Base-by-base conservation (phyloP, 1,140 invertebrate species). In the Globodera ellingtonae region DNA sequence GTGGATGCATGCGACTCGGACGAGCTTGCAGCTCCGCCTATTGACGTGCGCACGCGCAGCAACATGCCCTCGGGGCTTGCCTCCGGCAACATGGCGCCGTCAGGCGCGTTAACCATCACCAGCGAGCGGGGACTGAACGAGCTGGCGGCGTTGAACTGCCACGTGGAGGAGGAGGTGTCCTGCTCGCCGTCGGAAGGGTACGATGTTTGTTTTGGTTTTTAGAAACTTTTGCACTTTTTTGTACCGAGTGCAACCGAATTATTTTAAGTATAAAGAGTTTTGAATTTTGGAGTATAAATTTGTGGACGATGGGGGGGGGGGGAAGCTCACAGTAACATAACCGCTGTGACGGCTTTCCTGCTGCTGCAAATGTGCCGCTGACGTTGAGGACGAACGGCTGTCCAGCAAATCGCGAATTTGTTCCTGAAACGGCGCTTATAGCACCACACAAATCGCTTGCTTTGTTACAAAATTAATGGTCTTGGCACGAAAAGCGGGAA, bases 131-230 rank as follows among this genome's bases (percentile, higher is more conserved):
- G 87, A 72, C 88, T 89, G 83, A 89, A 88, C 72, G 84, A 75
- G 67, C 9, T 44, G 52, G 81, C 35, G 9, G 71, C 82, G 72
- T 84, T 84, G 82, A 88, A 88, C 52, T 88, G 86, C 87, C 87
- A 88, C 47, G 86, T 88, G 52, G 86, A 80, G 10, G 87, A 87
- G n/a, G 87, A 89, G 47, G 80, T 81, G 74, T 88, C 86, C 86
- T 87, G 76, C 50, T 83, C 79, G 75, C 48, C 67, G 13, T 70
- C 46, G 67, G 67, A 70, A 21, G 35, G 35, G 46, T 21, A 67
- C 66, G 35, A 82, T 56, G 66, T 52, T 48, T 56, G 56, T 35
- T 35, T 35, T 35, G 35, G 3, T 35, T 35, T 35, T 35, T 35
- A 24, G 0, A 24, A 24, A 24, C 24, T 35, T 35, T 35, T 35